Evolutionary conservation across 2,797 vertebrate genomes (phyloP).

Genomic region (Melanogrammus aeglefinus): DNA sequence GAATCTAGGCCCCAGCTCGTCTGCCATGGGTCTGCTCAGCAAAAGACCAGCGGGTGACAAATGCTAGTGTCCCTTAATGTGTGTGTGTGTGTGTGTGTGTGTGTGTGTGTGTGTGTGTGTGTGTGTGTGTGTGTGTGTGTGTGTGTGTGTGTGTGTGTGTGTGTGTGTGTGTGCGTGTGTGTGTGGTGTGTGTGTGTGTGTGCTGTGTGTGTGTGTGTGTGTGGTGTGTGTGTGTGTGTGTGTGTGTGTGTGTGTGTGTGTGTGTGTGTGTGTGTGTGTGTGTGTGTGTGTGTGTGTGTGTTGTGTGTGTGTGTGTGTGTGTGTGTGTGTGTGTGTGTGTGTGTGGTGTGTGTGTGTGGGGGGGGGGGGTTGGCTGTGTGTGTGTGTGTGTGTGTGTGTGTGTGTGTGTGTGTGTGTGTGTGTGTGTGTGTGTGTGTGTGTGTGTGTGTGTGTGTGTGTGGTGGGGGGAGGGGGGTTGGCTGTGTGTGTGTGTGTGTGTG

Average conservation of each 20-base stretch:
- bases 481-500: slow-evolving; percentile 19
- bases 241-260: too few relatives aligned
- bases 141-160: slow-evolving; percentile 18
- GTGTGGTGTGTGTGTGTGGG: too few relatives aligned
- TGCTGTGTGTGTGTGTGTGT: slow-evolving; percentile 12
- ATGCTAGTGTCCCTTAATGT: slow-evolving; percentile 59
- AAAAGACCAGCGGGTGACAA: slow-evolving; percentile 65
- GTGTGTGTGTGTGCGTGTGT: background rate
- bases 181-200: too few relatives aligned
- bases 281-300: slow-evolving; percentile 26
- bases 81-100: slow-evolving; percentile 6
- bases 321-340: slow-evolving; percentile 25
- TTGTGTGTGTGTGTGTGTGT: slow-evolving; percentile 4
- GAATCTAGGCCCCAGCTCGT: slow-evolving; percentile 65
- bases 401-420: too few relatives aligned
- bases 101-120: slow-evolving; percentile 17
- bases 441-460: slow-evolving; percentile 35
- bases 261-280: slow-evolving; percentile 32
- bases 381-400: background rate
- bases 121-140: slow-evolving; percentile 14
- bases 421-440: slow-evolving; percentile 15
- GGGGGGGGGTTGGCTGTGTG: background rate
- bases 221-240: background rate
- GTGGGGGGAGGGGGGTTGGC: too few relatives aligned
- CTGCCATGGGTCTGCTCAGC: slow-evolving; percentile 44